Base-by-base conservation (phyloP, 2,113 vertebrate species). In the Zosterops pallidus region DNA sequence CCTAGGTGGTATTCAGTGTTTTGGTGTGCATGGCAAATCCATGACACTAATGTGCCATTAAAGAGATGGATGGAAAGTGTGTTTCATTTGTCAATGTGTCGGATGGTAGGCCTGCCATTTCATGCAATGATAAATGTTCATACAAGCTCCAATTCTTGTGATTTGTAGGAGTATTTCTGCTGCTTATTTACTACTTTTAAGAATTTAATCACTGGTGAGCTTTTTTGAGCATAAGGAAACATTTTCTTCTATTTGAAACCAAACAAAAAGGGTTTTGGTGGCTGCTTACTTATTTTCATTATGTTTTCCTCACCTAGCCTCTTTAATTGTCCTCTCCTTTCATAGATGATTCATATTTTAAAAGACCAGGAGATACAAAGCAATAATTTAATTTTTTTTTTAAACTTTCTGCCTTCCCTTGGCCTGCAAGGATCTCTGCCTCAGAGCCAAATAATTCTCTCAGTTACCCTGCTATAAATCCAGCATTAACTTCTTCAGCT, bases 31-130 rank as follows among this genome's bases (percentile, higher is more conserved):
- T 86, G 91, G 95, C 96, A 97, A 96, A 86, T 90, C 91, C 80
- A 76, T 86, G 96, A 97, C 96, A 95, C 97, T 98, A 97, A 97
- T 94, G 95, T 97, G 96, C 97, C 95, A 96, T 98, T 98, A 98
- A 97, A 68, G 92, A 98, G 97, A 97, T 95, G 93, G 95, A 98
- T 98, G 97, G 77, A 70, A 91, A 86, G 75, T 35, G 78, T 50
- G 69, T 78, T 84, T 72, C 97, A 95, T 96, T 95, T 95, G 68
- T 97, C 95, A 96, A 29, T 55, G 89, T 95, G 95, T 94, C 87
- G 20, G 67, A 22, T 64, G 87, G 82, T 85, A 91, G 74, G 86
- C 75, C 84, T 94, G 94, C 94, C 90, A 75, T 91, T 95, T 95
- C 95, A 11, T 72, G 81, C 95, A 44, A 80, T 97, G 96, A 97